phyloP scores from a whole-genome alignment of 2,113 vertebrate genomes.

The Sylvicapra grimmia region DNA sequence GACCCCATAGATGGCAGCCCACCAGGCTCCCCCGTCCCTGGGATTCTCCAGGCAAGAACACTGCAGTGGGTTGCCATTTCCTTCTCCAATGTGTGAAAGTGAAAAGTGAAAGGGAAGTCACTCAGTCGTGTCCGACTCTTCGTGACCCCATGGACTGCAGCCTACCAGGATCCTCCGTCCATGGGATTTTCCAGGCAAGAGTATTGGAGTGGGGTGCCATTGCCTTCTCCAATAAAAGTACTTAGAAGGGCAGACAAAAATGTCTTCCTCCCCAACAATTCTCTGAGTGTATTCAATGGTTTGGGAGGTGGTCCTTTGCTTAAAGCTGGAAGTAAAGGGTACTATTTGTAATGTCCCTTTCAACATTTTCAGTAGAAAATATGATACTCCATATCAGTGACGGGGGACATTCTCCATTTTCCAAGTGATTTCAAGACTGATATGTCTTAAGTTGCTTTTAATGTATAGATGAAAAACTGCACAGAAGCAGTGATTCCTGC shows the following conservation, averaged over 20 bases:
- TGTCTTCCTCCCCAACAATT: not conserved
- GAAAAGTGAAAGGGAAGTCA: too few relatives aligned
- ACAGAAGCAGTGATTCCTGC: not conserved
- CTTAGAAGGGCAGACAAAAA: not conserved
- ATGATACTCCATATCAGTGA: not conserved
- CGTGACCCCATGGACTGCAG: too few relatives aligned
- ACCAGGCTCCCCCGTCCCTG: too few relatives aligned
- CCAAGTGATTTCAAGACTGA: not conserved
- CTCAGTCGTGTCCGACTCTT: too few relatives aligned
- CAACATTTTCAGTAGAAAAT: not conserved
- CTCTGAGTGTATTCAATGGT: not conserved
- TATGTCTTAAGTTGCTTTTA: slow-evolving; percentile 15
- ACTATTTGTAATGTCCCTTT: not conserved
- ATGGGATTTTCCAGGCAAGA: too few relatives aligned
- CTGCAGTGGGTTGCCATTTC: too few relatives aligned
- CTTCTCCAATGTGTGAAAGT: too few relatives aligned
- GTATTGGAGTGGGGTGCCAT: too few relatives aligned
- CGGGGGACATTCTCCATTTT: not conserved
- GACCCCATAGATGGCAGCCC: too few relatives aligned
- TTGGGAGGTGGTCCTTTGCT: not conserved
- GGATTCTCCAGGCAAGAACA: too few relatives aligned
- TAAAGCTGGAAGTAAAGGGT: not conserved
- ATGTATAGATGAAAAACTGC: not conserved
- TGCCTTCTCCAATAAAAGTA: not conserved
- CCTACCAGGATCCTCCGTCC: too few relatives aligned